These are phyloP conservation scores for Panagrolaimus sp. DNA, from an alignment of 1,140 invertebrate genomes.

Conservation along the genomic window DNA sequence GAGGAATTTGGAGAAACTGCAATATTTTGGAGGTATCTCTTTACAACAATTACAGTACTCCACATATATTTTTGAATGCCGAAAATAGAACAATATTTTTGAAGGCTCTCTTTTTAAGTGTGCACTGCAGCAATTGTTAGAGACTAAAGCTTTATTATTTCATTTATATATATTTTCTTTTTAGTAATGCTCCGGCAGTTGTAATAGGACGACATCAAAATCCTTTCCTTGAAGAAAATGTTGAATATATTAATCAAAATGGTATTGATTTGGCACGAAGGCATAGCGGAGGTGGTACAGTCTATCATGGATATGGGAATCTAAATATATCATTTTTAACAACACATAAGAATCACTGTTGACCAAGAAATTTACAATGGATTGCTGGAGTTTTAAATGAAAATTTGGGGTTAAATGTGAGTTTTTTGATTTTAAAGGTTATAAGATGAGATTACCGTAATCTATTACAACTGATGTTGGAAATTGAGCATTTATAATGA, in stretches of 20 bases:
- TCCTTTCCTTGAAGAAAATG: conserved; percentile 83
- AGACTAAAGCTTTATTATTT: too few species aligned
- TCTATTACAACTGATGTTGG: too few species aligned
- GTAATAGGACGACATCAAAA: conserved; percentile 95
- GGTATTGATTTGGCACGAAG: conserved; percentile 67
- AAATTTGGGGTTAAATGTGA: conserved; percentile 27
- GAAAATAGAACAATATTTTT: too few species aligned
- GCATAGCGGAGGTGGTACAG: conserved; percentile 87
- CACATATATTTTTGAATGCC: too few species aligned
- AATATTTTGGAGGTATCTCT: conserved; percentile 55
- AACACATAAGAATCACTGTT: conserved; percentile 41
- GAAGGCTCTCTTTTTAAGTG: too few species aligned
- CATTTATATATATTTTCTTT: too few species aligned
- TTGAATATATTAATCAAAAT: conserved; percentile 56
- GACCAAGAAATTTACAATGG: conserved; percentile 44
- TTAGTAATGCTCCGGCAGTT: conserved; percentile 77
- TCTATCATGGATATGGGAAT: conserved; percentile 76
- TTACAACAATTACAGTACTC: too few species aligned
- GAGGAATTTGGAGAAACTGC: conserved; percentile 34
- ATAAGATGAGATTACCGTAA: conserved; percentile 15
- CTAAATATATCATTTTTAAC: conserved; percentile 51
- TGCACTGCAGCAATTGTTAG: too few species aligned
- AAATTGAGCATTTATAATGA: too few species aligned
- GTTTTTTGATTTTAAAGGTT: too few species aligned
- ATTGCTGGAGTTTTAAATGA: conserved; percentile 43